Conservation (phyloP, 2,113 vertebrate genomes). For the Hirundichthys speculiger region DNA sequence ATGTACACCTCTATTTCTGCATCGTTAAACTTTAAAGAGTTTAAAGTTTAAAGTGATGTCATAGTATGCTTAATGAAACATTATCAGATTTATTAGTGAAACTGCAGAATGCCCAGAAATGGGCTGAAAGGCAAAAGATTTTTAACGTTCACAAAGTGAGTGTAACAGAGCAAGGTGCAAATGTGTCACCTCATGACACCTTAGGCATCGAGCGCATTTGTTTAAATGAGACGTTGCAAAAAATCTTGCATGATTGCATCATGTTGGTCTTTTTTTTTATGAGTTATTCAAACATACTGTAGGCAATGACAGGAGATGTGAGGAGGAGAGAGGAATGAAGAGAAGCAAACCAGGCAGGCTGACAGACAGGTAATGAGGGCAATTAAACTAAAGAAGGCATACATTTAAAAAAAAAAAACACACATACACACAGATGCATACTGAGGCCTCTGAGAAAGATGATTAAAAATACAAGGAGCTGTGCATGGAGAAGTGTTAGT, state of each 20-base stretch:
- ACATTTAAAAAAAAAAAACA: constrained; percentile 17
- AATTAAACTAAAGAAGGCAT: constrained; percentile 6
- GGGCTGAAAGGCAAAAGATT: constrained; percentile 2
- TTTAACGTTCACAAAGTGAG: constrained; percentile 11
- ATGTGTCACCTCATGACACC: constrained; percentile 23
- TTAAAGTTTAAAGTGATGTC: constrained; percentile 7
- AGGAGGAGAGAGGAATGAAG: neutral
- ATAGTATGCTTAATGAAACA: neutral
- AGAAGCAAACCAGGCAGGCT: constrained; percentile 4
- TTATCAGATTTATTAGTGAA: constrained; percentile 1
- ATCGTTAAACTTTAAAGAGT: constrained; percentile 6
- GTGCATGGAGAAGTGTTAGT: neutral
- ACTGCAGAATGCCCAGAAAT: neutral
- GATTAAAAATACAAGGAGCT: constrained; percentile 33
- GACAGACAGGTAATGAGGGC: neutral
- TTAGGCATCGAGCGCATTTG: neutral
- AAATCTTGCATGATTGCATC: constrained; percentile 23
- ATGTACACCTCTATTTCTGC: constrained; percentile 13
- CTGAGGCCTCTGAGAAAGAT: constrained; percentile 21
- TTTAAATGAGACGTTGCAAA: too few species aligned
- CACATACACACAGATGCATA: constrained; percentile 13
- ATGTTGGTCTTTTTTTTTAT: neutral
- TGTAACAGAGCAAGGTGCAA: constrained; percentile 19
- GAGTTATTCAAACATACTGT: constrained; percentile 2
- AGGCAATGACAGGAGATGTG: too few species aligned